These are phyloP conservation scores for Pleuronectes platessa DNA, from an alignment of 2,113 vertebrate genomes.

Conservation along the genomic window DNA sequence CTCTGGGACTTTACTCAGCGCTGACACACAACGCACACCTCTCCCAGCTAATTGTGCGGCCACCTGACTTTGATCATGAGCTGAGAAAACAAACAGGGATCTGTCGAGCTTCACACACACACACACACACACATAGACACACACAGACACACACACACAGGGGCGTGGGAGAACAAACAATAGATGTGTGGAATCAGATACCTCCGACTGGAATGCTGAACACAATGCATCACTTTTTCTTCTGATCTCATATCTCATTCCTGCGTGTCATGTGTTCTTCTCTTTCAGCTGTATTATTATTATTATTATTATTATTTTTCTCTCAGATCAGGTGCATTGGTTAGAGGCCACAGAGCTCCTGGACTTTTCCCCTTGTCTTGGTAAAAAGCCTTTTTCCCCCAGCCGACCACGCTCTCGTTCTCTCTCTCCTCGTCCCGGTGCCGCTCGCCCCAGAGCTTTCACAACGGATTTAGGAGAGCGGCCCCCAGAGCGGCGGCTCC, in stretches of 20 bases:
- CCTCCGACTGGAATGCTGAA: constrained; percentile 34
- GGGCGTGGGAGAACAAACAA: constrained; percentile 19
- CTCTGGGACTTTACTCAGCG: constrained; percentile 49
- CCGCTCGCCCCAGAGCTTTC: constrained; percentile 37
- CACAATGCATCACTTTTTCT: constrained; percentile 19
- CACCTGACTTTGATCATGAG: constrained; percentile 70
- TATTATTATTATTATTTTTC: background rate
- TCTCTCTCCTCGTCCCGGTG: no score
- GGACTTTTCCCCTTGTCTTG: constrained; percentile 35
- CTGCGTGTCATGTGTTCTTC: constrained; percentile 15
- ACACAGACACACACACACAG: constrained; percentile 23
- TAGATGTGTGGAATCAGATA: constrained; percentile 33
- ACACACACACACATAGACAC: constrained; percentile 21
- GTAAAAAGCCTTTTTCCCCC: background rate
- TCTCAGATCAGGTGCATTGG: constrained; percentile 2
- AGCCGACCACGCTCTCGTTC: no score
- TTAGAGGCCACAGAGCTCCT: constrained; percentile 1
- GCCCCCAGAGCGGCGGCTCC: constrained; percentile 37
- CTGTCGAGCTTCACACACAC: constrained; percentile 18
- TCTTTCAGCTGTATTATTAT: background rate
- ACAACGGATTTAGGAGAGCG: constrained; percentile 52
- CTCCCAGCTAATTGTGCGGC: constrained; percentile 61
- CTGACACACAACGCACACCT: constrained; percentile 57
- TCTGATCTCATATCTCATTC: constrained; percentile 9
- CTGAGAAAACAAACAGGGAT: constrained; percentile 68